Evolutionary conservation across 2,888 invertebrate genomes (phyloP).

Genomic region (Unio delphinus): DNA sequence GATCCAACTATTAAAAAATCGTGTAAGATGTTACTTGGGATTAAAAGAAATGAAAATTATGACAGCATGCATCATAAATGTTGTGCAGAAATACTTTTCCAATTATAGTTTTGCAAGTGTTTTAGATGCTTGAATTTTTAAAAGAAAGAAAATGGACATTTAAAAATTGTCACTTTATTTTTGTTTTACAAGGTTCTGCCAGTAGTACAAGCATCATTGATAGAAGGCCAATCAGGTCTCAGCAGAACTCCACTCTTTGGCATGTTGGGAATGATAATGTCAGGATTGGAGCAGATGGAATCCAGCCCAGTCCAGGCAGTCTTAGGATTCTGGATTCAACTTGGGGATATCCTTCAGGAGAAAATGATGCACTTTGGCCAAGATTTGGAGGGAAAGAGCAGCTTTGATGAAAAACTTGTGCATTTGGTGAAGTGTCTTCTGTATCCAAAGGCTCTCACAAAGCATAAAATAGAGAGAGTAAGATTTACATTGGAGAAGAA

Average conservation of each 20-base stretch:
- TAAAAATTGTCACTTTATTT: neutral
- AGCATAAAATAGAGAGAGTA: constrained; percentile 33
- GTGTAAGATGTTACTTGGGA: too few relatives aligned
- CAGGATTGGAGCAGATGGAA: constrained; percentile 20
- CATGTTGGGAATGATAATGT: constrained; percentile 36
- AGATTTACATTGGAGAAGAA: constrained; percentile 23
- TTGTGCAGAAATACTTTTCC: too few relatives aligned
- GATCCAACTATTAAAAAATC: too few relatives aligned
- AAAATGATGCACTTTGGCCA: constrained; percentile 20
- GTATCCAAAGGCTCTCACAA: constrained; percentile 28
- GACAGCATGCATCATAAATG: too few relatives aligned
- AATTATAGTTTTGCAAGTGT: too few relatives aligned
- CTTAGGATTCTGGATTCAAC: constrained; percentile 33
- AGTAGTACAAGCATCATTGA: constrained; percentile 58
- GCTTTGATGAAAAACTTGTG: constrained; percentile 30
- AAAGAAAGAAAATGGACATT: too few relatives aligned
- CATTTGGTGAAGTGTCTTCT: constrained; percentile 34
- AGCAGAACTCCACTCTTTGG: constrained; percentile 52
- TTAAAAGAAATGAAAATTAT: too few relatives aligned
- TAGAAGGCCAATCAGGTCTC: constrained; percentile 47
- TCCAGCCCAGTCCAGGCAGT: constrained; percentile 12
- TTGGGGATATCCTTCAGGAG: constrained; percentile 25
- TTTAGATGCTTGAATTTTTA: too few relatives aligned
- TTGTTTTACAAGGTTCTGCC: constrained; percentile 54
- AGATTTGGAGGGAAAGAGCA: constrained; percentile 10